phyloP scores from a whole-genome alignment of 2,888 invertebrate genomes.

The Caenorhabditis sp. region DNA sequence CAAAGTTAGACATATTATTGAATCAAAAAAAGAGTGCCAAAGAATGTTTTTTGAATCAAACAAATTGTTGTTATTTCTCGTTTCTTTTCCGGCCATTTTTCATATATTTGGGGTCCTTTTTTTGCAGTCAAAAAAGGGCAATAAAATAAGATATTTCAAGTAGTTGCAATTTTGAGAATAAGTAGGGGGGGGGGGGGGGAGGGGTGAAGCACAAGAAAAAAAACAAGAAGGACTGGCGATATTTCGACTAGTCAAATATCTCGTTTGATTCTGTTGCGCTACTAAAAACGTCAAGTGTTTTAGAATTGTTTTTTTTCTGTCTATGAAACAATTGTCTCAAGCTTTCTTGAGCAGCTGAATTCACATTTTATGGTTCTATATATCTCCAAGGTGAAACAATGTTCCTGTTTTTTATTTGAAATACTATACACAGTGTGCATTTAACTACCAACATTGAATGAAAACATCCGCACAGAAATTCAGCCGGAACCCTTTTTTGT shows the following conservation, averaged over 20 bases:
- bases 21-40: background rate
- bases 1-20: background rate
- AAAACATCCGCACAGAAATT: too few relatives aligned
- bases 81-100: background rate
- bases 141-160: constrained; percentile 1
- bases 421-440: too few relatives aligned
- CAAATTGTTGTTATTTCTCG: background rate
- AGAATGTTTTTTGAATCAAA: background rate
- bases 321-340: background rate
- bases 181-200: background rate
- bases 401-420: background rate
- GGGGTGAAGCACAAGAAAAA: too few relatives aligned
- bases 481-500: too few relatives aligned
- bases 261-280: background rate
- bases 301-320: background rate
- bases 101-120: background rate
- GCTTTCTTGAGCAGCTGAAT: background rate
- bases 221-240: background rate
- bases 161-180: background rate
- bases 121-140: background rate
- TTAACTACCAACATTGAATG: too few relatives aligned
- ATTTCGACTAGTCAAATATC: background rate
- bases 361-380: background rate
- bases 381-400: background rate
- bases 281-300: background rate